Percentiles rank a stretch among this genome's conserved stretches.
These are phyloP conservation scores for Troides aeacus DNA, from an alignment of 2,888 invertebrate genomes.

Conservation along the genomic window DNA sequence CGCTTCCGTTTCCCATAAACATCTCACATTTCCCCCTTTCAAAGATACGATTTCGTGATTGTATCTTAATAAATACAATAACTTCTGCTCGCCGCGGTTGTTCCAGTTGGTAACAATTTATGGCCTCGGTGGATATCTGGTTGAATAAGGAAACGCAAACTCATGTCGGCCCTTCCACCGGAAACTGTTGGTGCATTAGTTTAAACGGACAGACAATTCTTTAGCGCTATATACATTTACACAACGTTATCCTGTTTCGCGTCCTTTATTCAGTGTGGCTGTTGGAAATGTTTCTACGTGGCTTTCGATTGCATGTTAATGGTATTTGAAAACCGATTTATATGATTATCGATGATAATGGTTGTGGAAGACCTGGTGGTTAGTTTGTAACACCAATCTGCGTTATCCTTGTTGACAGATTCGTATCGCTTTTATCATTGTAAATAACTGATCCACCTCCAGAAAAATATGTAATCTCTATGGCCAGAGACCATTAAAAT, in stretches of 20 bases:
- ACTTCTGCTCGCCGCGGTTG: conserved; percentile 2
- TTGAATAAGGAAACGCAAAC: conserved; percentile 21
- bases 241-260: conserved; percentile 17
- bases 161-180: conserved; percentile 10
- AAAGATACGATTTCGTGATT: conserved; percentile 14
- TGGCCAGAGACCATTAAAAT: no score
- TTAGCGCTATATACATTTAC: conserved; percentile 3
- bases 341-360: no score
- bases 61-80: conserved; percentile 21
- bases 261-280: not conserved
- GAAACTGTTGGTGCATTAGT: conserved; percentile 17
- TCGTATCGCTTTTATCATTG: no score
- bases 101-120: conserved; percentile 14
- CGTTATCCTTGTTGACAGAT: no score
- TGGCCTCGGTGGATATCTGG: conserved; percentile 19
- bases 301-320: no score
- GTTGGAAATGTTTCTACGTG: no score
- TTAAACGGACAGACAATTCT: conserved; percentile 11
- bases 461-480: no score
- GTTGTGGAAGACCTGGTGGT: no score
- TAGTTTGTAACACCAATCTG: no score
- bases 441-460: no score
- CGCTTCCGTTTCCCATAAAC: not conserved
- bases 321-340: no score
- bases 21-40: not conserved